Base-by-base conservation (phyloP, 1,140 invertebrate species). In the Trachymyrmex cornetzi region DNA sequence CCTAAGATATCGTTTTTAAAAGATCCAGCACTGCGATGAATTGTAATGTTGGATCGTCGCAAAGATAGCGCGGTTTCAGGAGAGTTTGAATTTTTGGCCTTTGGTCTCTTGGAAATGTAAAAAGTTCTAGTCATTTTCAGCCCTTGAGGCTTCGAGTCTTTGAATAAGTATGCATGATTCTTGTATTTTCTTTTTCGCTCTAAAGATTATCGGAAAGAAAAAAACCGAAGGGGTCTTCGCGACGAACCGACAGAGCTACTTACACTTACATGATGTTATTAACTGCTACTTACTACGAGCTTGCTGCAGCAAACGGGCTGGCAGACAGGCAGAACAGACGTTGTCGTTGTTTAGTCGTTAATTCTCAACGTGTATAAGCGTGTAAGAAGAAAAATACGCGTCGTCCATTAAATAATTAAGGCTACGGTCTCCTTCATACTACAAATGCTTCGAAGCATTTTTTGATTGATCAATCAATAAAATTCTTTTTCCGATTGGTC, bases 341-440 rank as follows among this genome's bases (percentile, higher is more conserved):
- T 77, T 61, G 91, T 95, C 88, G 91, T 93, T 94, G 94, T 95
- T 84, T 95, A 95, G 93, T 93, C 91, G 93, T 94, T 94, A 94
- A 93, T 94, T 89, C 92, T 94, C 90, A 93, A 93, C 92, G 89
- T 94, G 91, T 91, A 93, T 94, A 95, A 55, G 90, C 91, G 92
- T 94, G 67, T 69, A 75, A 75, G 27, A 82, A 72, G 55, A 72
- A 82, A 82, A 71, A 59, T 57, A 71, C 57, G 80, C 69, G 93
- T 94, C 93, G 91, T 95, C 93, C 93, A 94, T 92, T 94, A 93
- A 12, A 44, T 88, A 88, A 93, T 90, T 94, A 94, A 44, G 9
- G 38, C 38, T 44, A 44, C 38, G 2, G 11, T 44, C 9, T 44
- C 1, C 38, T 44, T 44, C 0, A 11, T 44, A 44, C 38, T 44